Conservation (phyloP, 2,797 vertebrate species). For the Eulemur coronatus region DNA sequence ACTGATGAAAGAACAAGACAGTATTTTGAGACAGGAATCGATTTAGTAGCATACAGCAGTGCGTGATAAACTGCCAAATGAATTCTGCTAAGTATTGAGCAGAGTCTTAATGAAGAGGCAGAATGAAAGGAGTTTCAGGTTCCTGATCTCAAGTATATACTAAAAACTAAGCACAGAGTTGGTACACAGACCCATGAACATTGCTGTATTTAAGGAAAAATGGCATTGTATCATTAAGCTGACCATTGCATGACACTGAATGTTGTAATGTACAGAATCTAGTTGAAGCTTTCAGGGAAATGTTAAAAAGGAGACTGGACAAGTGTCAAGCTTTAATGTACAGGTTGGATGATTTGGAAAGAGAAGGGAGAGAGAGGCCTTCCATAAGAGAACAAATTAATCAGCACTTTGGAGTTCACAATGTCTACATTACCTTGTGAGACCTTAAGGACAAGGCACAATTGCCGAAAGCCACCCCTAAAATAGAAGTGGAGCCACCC, state of each 20-base stretch:
- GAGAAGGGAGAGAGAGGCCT: background rate
- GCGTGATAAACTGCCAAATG: background rate
- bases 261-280: background rate
- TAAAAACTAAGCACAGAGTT: background rate
- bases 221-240: background rate
- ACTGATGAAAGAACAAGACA: background rate
- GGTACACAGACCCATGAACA: background rate
- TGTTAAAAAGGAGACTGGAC: background rate
- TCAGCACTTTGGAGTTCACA: background rate
- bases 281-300: background rate
- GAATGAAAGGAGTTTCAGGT: background rate
- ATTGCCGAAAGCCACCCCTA: background rate
- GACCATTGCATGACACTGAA: background rate
- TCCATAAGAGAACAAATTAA: background rate
- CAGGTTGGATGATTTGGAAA: background rate
- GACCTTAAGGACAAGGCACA: background rate
- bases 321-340: background rate
- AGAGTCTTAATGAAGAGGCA: background rate
- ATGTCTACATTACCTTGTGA: background rate
- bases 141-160: background rate
- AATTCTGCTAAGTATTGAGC: background rate
- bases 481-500: background rate
- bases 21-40: slow-evolving; percentile 3
- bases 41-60: background rate
- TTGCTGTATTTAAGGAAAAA: background rate